Evolutionary conservation across 2,888 invertebrate species (phyloP).

Genomic region (Drosophila heteroneura): DNA sequence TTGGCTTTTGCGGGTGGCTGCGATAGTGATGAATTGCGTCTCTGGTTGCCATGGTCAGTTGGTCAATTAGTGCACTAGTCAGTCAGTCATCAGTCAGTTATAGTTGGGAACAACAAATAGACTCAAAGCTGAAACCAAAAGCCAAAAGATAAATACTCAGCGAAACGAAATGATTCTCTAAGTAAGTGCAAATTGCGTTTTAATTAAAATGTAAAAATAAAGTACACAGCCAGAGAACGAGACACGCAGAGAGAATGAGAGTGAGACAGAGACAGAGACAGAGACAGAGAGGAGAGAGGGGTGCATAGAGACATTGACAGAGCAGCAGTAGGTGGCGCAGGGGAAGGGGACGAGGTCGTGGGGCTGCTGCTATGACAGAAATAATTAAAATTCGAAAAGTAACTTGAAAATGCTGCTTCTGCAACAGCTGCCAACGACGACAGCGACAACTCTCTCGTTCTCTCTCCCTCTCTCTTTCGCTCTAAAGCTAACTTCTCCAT

Average conservation of each 20-base stretch:
- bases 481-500: neutral
- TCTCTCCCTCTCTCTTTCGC: neutral
- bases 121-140: slow-evolving; percentile 54
- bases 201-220: slow-evolving; percentile 80
- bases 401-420: slow-evolving; percentile 65
- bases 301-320: neutral
- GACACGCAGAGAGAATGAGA: neutral
- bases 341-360: neutral
- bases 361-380: slow-evolving; percentile 40
- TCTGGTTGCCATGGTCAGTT: slow-evolving; percentile 25
- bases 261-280: neutral
- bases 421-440: slow-evolving; percentile 62
- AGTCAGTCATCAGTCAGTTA: neutral
- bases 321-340: neutral
- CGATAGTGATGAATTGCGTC: slow-evolving; percentile 28
- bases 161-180: slow-evolving; percentile 77
- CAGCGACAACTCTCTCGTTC: slow-evolving; percentile 14
- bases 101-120: slow-evolving; percentile 22
- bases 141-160: slow-evolving; percentile 66
- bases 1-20: slow-evolving; percentile 18
- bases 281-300: neutral
- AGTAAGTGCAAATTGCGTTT: slow-evolving; percentile 80
- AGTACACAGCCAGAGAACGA: slow-evolving; percentile 52
- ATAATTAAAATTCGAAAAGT: slow-evolving; percentile 79
- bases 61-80: slow-evolving; percentile 13